Conservation (phyloP, 2,888 invertebrate species). For the Zonitis immaculata region DNA sequence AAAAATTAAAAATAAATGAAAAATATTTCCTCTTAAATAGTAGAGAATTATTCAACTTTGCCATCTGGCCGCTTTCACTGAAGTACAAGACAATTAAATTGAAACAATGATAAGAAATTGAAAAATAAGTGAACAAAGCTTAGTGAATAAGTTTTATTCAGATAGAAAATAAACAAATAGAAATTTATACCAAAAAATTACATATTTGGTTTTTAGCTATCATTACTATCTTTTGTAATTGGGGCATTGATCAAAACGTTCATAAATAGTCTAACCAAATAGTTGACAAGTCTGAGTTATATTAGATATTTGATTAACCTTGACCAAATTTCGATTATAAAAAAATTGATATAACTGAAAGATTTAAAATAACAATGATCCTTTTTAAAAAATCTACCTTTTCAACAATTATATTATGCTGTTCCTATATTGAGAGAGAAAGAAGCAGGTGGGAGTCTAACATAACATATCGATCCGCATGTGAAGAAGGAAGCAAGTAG, state of each 20-base stretch:
- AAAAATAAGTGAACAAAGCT: background rate
- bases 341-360: background rate
- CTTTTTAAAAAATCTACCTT: background rate
- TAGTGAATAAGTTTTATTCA: background rate
- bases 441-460: conserved; percentile 16
- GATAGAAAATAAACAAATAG: background rate
- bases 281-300: too few relatives aligned
- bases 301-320: background rate
- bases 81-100: background rate
- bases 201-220: too few relatives aligned
- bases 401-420: background rate
- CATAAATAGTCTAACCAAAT: too few relatives aligned
- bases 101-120: background rate
- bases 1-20: background rate
- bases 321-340: background rate
- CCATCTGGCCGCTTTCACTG: background rate
- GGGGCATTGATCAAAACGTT: too few relatives aligned
- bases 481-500: conserved; percentile 16
- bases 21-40: too few relatives aligned
- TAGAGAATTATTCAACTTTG: background rate
- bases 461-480: conserved; percentile 17
- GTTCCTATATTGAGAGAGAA: conserved; percentile 1
- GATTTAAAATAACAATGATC: background rate
- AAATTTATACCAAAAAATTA: too few relatives aligned
- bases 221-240: too few relatives aligned